phyloP scores from a whole-genome alignment of 1,140 invertebrate species.

The Matsumurasca onukii region DNA sequence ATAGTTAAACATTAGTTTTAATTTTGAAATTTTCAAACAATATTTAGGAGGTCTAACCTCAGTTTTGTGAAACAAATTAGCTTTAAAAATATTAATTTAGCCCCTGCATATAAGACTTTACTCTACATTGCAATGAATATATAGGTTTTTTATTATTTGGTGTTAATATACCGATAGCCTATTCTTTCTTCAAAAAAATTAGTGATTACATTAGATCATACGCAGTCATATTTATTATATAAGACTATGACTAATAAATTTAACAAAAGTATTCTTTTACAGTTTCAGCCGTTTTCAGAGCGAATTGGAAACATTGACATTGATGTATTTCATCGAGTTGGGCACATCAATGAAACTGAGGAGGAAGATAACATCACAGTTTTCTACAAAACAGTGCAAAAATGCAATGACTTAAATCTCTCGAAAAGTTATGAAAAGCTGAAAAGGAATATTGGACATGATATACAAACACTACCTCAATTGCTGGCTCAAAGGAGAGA shows the following conservation, averaged over 20 bases:
- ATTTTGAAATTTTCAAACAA: no score
- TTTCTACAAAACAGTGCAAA: slow-evolving; percentile 78
- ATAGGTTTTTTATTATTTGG: no score
- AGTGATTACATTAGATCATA: no score
- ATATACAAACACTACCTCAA: slow-evolving; percentile 76
- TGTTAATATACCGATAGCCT: no score
- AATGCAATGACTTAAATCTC: slow-evolving; percentile 85
- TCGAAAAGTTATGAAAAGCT: slow-evolving; percentile 79
- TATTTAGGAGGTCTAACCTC: no score
- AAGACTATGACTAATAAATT: background rate
- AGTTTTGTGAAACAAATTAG: no score
- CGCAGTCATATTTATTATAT: no score
- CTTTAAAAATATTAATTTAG: no score
- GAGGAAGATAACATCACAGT: slow-evolving; percentile 69
- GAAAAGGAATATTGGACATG: slow-evolving; percentile 62
- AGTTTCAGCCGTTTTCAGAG: slow-evolving; percentile 87
- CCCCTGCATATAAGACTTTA: no score
- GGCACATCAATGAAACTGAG: slow-evolving; percentile 66
- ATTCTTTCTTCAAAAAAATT: no score
- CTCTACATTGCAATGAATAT: no score
- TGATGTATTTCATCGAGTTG: slow-evolving; percentile 73
- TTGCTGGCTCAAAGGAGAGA: slow-evolving; percentile 75
- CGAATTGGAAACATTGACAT: slow-evolving; percentile 80
- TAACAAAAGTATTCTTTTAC: slow-evolving; percentile 45
- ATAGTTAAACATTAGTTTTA: no score